A percentile compares a stretch with the other conserved stretches of the same genome.
These are phyloP conservation scores for Diarsia mendica DNA, from an alignment of 2,888 invertebrate species.

Conservation along the genomic window DNA sequence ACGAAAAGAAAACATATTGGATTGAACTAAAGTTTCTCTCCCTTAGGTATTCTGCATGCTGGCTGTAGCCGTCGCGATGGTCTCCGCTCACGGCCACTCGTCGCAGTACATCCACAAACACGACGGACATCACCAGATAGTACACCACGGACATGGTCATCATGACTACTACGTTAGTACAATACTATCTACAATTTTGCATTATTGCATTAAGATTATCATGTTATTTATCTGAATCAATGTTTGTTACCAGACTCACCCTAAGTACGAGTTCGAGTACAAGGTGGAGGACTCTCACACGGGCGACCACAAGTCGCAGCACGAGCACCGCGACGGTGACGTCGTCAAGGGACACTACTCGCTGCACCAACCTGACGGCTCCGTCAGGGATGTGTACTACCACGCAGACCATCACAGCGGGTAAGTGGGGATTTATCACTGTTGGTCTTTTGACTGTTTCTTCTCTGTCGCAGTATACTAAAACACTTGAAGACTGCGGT, in stretches of 20 bases:
- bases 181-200: not conserved
- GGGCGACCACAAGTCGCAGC: constrained; percentile 87
- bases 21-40: too few relatives aligned
- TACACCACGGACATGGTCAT: constrained; percentile 70
- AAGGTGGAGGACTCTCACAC: constrained; percentile 89
- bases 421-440: not conserved
- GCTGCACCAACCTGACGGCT: constrained; percentile 87
- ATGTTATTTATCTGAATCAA: not conserved
- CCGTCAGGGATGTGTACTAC: constrained; percentile 88
- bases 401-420: constrained; percentile 76
- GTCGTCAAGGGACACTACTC: constrained; percentile 77
- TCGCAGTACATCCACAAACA: constrained; percentile 70
- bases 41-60: constrained; percentile 46
- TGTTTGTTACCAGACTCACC: constrained; percentile 75
- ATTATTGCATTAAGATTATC: not conserved
- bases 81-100: constrained; percentile 53
- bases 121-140: constrained; percentile 74
- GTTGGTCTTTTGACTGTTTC: too few relatives aligned
- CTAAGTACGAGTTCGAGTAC: constrained; percentile 89
- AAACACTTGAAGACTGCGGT: too few relatives aligned
- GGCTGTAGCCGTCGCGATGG: constrained; percentile 23
- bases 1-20: too few relatives aligned
- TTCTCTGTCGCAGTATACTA: too few relatives aligned
- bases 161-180: constrained; percentile 51
- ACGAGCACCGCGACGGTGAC: constrained; percentile 87